phyloP scores from a whole-genome alignment of 2,888 invertebrate species.

The Conus canariensis region DNA sequence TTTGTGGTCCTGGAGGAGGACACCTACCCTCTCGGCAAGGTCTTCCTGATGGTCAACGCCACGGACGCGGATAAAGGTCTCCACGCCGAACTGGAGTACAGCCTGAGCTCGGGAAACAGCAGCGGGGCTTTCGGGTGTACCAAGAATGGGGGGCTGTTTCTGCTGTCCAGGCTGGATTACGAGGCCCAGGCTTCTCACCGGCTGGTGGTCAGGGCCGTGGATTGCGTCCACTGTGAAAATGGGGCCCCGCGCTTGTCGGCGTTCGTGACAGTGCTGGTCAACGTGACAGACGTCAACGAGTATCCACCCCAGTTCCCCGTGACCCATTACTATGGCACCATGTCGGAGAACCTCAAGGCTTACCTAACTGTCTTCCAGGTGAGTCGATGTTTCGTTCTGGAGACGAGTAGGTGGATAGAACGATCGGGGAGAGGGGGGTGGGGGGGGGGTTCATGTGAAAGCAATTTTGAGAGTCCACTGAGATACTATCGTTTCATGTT shows the following conservation, averaged over 20 bases:
- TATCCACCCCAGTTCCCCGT: slow-evolving; percentile 94
- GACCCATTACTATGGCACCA: slow-evolving; percentile 91
- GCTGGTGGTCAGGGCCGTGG: slow-evolving; percentile 92
- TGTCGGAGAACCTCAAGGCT: slow-evolving; percentile 92
- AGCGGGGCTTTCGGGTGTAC: slow-evolving; percentile 91
- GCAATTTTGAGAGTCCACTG: too few relatives aligned
- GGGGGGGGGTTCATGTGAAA: too few relatives aligned
- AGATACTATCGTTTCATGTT: neutral
- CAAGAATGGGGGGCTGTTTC: slow-evolving; percentile 83
- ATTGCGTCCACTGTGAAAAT: slow-evolving; percentile 80
- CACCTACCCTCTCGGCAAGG: slow-evolving; percentile 81
- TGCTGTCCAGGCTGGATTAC: slow-evolving; percentile 81
- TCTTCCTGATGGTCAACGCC: slow-evolving; percentile 79
- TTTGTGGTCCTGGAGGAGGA: slow-evolving; percentile 92
- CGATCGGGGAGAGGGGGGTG: neutral
- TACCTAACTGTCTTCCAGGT: slow-evolving; percentile 90
- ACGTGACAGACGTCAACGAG: slow-evolving; percentile 94
- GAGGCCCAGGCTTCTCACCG: slow-evolving; percentile 82
- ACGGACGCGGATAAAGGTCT: slow-evolving; percentile 69
- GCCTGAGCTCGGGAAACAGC: slow-evolving; percentile 95
- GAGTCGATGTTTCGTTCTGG: neutral
- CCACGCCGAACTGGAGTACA: slow-evolving; percentile 88
- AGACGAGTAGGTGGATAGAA: neutral
- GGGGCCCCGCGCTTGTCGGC: slow-evolving; percentile 83
- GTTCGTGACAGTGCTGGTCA: slow-evolving; percentile 86